phyloP scores from a whole-genome alignment of 2,888 invertebrate species.

The Drosophila histrio region DNA sequence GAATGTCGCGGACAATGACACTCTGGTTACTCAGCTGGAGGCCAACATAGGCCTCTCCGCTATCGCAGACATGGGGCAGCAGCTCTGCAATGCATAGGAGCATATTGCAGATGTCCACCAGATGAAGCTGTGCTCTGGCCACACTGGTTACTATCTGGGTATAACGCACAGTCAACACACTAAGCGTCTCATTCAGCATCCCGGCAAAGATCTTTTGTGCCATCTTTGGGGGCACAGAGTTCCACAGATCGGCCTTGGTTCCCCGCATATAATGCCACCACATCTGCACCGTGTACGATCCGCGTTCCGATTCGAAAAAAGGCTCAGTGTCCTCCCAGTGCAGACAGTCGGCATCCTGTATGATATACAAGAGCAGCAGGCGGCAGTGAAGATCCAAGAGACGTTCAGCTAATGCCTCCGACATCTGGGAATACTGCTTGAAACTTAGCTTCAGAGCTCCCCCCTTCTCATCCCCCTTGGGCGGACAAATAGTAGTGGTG shows the following conservation, averaged over 20 bases:
- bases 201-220: slow-evolving; percentile 93
- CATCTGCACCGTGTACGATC: slow-evolving; percentile 93
- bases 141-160: slow-evolving; percentile 90
- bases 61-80: slow-evolving; percentile 88
- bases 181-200: slow-evolving; percentile 93
- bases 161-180: slow-evolving; percentile 91
- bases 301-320: slow-evolving; percentile 90
- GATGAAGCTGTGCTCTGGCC: slow-evolving; percentile 86
- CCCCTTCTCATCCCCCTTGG: slow-evolving; percentile 84
- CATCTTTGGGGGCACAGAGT: slow-evolving; percentile 94
- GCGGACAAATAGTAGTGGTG: slow-evolving; percentile 82
- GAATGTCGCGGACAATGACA: slow-evolving; percentile 91
- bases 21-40: slow-evolving; percentile 86
- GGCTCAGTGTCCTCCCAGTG: slow-evolving; percentile 89
- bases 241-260: slow-evolving; percentile 92
- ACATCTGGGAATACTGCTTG: slow-evolving; percentile 92
- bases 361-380: slow-evolving; percentile 90
- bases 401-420: slow-evolving; percentile 92
- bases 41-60: slow-evolving; percentile 86
- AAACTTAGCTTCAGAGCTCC: slow-evolving; percentile 85
- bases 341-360: slow-evolving; percentile 92
- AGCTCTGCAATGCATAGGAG: slow-evolving; percentile 90
- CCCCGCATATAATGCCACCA: slow-evolving; percentile 95
- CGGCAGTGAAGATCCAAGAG: slow-evolving; percentile 92
- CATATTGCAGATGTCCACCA: slow-evolving; percentile 91